Evolutionary conservation across 2,113 vertebrate species (phyloP), one percentile per base, ranked within the genome.

Genomic region (Boulengeromyrus knoepffleri): DNA sequence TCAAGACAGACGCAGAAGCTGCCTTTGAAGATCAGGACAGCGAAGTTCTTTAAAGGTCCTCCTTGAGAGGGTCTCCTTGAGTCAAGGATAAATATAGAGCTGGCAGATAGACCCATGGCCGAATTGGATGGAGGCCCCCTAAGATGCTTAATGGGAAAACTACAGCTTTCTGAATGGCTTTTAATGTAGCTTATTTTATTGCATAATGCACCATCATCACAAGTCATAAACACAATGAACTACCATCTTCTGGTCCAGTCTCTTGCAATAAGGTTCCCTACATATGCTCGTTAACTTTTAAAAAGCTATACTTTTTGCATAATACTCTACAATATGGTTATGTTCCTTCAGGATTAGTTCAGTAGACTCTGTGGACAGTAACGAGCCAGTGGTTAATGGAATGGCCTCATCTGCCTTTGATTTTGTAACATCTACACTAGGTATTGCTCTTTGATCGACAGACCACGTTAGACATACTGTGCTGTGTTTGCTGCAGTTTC

Each of bases 1-100:
- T 96, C 94, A 94, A 92, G 90, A 84, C 89, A 92, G 90, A 94
- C 93, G 94, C 92, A 91, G 94, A 95, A 95, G 93, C 90, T 92
- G 90, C 62, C 46, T 88, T 89, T 88, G 88, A 87, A 85, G 56
- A 90, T 87, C 45, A 31, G 27, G n/a, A 83, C 66, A 50, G 66
- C 70, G 42, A 47, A 90, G 80, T 84, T 80, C 66, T 90, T 62
- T 90, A 31, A 27, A 88, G 45, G 45, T 50, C 36, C 10, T 88
- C 53, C 77, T 91, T 89, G 36, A 85, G 88, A 66, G 77, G 3
- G 31, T 80, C 74, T 80, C 74, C 74, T 80, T 15, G 62, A 88
- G 88, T 89, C 80, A 89, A 80, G 74, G 74, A 50, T 85, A 31
- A 70, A 70, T 52, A 31, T 24, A 56, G 36, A 49, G 62, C 21